A percentile compares a stretch with the other conserved stretches of the same genome.
phyloP scores from a whole-genome alignment of 2,797 vertebrate species.

The Masticophis lateralis region DNA sequence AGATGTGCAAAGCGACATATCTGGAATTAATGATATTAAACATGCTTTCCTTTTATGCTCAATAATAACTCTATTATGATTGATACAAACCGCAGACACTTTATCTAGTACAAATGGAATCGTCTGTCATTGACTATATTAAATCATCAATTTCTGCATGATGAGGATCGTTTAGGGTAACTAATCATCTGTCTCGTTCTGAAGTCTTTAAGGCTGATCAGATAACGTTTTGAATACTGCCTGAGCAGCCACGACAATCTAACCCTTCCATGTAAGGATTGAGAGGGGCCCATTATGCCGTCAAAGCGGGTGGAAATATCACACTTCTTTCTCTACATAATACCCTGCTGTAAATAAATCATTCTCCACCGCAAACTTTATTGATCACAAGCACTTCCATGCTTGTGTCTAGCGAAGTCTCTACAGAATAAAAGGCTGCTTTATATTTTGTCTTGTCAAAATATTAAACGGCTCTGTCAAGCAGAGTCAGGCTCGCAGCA shows the following conservation, averaged over 20 bases:
- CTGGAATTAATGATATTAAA: conserved; percentile 98
- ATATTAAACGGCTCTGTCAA: conserved; percentile 94
- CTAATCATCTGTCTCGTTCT: conserved; percentile 96
- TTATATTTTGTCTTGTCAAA: conserved; percentile 98
- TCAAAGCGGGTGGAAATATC: conserved; percentile 87
- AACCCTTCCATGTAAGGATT: conserved; percentile 88
- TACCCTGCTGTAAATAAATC: conserved; percentile 94
- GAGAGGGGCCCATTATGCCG: conserved; percentile 90
- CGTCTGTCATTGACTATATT: conserved; percentile 92
- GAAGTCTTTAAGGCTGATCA: conserved; percentile 93
- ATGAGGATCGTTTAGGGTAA: conserved; percentile 95
- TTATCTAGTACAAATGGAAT: conserved; percentile 96
- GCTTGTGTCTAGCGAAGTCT: conserved; percentile 91
- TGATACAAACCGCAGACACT: conserved; percentile 88
- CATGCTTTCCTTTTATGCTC: conserved; percentile 94
- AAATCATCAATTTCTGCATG: conserved; percentile 97
- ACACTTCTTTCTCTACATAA: conserved; percentile 91
- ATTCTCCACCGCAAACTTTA: conserved; percentile 87
- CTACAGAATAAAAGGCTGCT: conserved; percentile 93
- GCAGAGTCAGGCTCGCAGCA: conserved; percentile 80
- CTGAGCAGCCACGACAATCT: conserved; percentile 89
- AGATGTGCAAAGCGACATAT: conserved; percentile 92
- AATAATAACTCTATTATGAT: conserved; percentile 97
- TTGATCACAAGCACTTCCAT: conserved; percentile 96
- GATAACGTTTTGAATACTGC: conserved; percentile 94